Conservation (phyloP, 64 coral and sea anemone species). For the Hydrozoanthus tunicans region DNA sequence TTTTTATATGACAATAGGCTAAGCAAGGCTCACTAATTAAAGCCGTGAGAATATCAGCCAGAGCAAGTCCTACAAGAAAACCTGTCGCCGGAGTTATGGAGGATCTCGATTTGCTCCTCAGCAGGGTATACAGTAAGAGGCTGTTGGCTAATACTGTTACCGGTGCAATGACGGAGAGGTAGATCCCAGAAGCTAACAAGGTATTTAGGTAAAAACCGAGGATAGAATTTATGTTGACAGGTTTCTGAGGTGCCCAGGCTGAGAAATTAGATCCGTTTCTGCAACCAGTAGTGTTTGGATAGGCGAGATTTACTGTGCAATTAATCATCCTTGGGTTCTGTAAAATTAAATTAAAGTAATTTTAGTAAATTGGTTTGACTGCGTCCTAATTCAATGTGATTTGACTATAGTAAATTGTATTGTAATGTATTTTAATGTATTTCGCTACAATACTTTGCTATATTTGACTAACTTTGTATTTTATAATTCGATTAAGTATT, state of each 20-base stretch:
- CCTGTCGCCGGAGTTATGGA: neutral
- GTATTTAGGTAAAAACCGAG: neutral
- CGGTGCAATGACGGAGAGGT: neutral
- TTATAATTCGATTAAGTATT: too few relatives aligned
- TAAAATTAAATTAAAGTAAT: too few relatives aligned
- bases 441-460: too few relatives aligned
- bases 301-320: neutral
- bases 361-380: too few relatives aligned
- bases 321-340: neutral
- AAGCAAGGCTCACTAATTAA: neutral
- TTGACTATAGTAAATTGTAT: too few relatives aligned
- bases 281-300: neutral
- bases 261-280: neutral
- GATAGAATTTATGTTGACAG: neutral
- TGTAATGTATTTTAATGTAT: too few relatives aligned
- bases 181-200: neutral
- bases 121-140: neutral
- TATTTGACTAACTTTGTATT: too few relatives aligned
- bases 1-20: neutral
- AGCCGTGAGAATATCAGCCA: slow-evolving; percentile 13
- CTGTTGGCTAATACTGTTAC: slow-evolving; percentile 10
- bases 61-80: slow-evolving; percentile 5
- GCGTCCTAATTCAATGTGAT: too few relatives aligned
- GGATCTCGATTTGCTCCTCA: neutral
- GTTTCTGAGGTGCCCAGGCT: neutral